These are phyloP conservation scores for Dasypolia templi DNA, from an alignment of 2,888 invertebrate genomes.

Conservation along the genomic window DNA sequence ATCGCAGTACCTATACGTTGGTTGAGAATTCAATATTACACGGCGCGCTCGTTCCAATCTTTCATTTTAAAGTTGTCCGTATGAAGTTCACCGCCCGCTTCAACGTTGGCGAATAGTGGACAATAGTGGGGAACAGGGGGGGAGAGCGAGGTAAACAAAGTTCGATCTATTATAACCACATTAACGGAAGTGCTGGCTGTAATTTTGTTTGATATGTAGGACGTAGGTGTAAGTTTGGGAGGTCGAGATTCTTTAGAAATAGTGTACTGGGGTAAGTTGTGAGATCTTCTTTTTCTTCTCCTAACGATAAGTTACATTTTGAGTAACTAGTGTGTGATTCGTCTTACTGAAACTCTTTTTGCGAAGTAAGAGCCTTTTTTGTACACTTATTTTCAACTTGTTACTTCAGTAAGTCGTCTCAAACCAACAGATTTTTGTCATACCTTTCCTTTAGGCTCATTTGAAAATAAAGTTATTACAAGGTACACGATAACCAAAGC, in stretches of 20 bases:
- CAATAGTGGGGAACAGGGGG: conserved; percentile 34
- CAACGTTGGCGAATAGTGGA: conserved; percentile 43
- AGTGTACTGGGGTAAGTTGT: conserved; percentile 20
- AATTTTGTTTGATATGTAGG: conserved; percentile 20
- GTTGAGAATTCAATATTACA: conserved; percentile 65
- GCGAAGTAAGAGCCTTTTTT: neutral
- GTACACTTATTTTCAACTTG: neutral
- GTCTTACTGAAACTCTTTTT: neutral
- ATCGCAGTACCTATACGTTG: conserved; percentile 55
- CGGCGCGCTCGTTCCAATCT: conserved; percentile 74
- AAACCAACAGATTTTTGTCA: neutral
- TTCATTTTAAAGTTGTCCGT: conserved; percentile 83
- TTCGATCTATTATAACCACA: conserved; percentile 68
- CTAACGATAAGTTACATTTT: too few relatives aligned
- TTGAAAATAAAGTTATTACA: neutral
- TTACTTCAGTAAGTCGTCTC: neutral
- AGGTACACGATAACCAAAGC: conserved; percentile 24
- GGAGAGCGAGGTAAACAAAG: conserved; percentile 71
- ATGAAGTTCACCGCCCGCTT: conserved; percentile 65
- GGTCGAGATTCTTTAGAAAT: conserved; percentile 31
- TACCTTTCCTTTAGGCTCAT: neutral
- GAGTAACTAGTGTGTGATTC: neutral
- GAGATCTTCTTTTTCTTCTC: neutral
- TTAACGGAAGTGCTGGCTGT: conserved; percentile 51
- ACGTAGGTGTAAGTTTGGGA: conserved; percentile 18